Evolutionary conservation across 1,140 invertebrate genomes (phyloP).

Genomic region (Neodiprion lecontei): DNA sequence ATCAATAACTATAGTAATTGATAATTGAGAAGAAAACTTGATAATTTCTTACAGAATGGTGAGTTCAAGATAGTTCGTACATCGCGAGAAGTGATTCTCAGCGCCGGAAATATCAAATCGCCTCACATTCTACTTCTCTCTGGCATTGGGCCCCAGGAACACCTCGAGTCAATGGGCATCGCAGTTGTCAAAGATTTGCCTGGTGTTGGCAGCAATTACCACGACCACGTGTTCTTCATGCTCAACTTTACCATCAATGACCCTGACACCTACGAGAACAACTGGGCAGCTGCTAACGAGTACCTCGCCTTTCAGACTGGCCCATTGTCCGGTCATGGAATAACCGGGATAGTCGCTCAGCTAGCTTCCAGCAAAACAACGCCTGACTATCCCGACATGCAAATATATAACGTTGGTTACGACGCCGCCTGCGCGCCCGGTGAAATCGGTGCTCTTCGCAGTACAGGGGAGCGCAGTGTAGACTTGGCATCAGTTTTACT

Average conservation of each 20-base stretch:
- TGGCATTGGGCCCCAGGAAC: constrained; percentile 63
- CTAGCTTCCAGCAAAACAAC: constrained; percentile 66
- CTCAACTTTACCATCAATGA: constrained; percentile 37
- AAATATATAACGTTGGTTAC: constrained; percentile 60
- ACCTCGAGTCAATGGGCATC: constrained; percentile 55
- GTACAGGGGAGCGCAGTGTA: constrained; percentile 26
- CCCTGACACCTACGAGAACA: neutral
- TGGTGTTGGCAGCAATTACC: constrained; percentile 67
- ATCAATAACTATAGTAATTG: too few species aligned
- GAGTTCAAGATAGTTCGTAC: constrained; percentile 45
- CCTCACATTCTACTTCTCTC: constrained; percentile 65
- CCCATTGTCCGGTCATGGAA: constrained; percentile 77
- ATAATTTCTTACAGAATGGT: constrained; percentile 57
- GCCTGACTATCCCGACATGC: constrained; percentile 55
- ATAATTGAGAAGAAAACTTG: too few species aligned
- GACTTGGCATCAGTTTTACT: constrained; percentile 70
- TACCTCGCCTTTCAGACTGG: constrained; percentile 68
- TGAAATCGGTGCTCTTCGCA: constrained; percentile 36
- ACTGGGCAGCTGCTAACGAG: constrained; percentile 15
- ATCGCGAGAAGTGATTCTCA: constrained; percentile 57
- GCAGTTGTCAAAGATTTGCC: constrained; percentile 52
- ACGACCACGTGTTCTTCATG: constrained; percentile 54
- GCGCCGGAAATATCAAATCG: constrained; percentile 55
- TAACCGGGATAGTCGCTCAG: constrained; percentile 68
- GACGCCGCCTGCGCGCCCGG: constrained; percentile 50